Evolutionary conservation across 2,888 invertebrate genomes (phyloP), one percentile per base, ranked within the genome.

Genomic region (Galerucella pusilla): DNA sequence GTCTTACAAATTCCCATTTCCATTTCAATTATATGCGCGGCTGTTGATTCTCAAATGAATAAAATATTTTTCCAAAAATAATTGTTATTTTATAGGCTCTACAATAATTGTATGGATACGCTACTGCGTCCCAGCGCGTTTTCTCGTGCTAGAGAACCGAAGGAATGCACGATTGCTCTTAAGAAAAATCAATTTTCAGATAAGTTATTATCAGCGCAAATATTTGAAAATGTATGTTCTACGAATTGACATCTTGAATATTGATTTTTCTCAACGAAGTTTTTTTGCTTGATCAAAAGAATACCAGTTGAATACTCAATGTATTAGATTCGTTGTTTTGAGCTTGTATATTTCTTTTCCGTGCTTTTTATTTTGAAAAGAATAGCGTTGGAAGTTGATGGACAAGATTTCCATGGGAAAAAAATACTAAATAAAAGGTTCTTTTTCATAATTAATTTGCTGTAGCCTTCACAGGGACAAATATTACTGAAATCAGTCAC

Each of bases 101-200:
- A 49, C 5, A n/a, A 46, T 20, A 11, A 7, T 54, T 54, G 0
- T 16, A 54, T n/a, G 12, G 54, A n/a, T n/a, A n/a, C 54, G 7
- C 54, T 14, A n/a, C 54, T 54, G 54, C 1, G 2, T 9, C 14
- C n/a, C 16, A 10, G 35, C 35, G 61, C 20, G 35, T 42, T 20
- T 16, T 72, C 25, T 14, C 10, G 20, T 67, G 28, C 46, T 42
- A 67, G 70, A 73, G 71, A 73, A 65, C 64, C 68, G 9, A n/a
- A 45, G 70, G 68, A 54, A 75, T 72, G 78, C 75, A 75, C 77
- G 75, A 61, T 45, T 66, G 65, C 68, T 69, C 71, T 73, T 68
- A 72, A 75, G 75, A 74, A 73, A 74, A 78, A 78, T 78, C 77
- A 77, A 78, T 77, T 75, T 74, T 65, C 72, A 54, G 71, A 74